Evolutionary conservation across 2,113 vertebrate species (phyloP), one percentile per base, ranked within the genome.

Genomic region (Ploceus nigricollis): DNA sequence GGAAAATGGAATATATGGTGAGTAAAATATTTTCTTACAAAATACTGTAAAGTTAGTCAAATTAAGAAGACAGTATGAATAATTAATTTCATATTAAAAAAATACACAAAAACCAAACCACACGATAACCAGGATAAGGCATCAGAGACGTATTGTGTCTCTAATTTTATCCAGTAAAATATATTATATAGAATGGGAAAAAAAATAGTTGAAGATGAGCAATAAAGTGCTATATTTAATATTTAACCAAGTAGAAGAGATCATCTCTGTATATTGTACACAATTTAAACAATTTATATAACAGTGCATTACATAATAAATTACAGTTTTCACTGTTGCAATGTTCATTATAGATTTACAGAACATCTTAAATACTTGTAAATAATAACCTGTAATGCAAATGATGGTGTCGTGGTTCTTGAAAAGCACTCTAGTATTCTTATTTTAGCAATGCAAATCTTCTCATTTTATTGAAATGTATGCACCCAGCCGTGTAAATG

Each of bases 361-460:
- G 84, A 93, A 53, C 53, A 60, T 85, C 57, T 45, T 63, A 44
- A 51, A 89, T 56, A 48, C 78, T 90, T 88, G 66, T 95, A 87
- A 91, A 85, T 82, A 96, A 87, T 89, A 93, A 96, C 85, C 88
- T 93, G 82, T 87, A 94, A 78, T 91, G 95, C 95, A 94, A 87
- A 84, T 50, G 31, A 18, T 85, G 73, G 53, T 94, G 92, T 87
- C 44, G 8, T 85, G 70, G 31, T 88, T 94, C 78, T 95, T 95
- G 90, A 97, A 90, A 93, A 94, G 61, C 53, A 45, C 58, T 95
- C 85, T 48, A 89, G 51, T 78, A 72, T 76, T 95, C 87, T 94
- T 87, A 76, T 53, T 96, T 94, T 95, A 94, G 90, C 70, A 85
- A 88, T 85, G 88, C 85, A 94, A 1, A 90, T 94, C 61, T 70